phyloP scores from a whole-genome alignment of 2,797 vertebrate genomes.

The Urosaurus nigricauda region DNA sequence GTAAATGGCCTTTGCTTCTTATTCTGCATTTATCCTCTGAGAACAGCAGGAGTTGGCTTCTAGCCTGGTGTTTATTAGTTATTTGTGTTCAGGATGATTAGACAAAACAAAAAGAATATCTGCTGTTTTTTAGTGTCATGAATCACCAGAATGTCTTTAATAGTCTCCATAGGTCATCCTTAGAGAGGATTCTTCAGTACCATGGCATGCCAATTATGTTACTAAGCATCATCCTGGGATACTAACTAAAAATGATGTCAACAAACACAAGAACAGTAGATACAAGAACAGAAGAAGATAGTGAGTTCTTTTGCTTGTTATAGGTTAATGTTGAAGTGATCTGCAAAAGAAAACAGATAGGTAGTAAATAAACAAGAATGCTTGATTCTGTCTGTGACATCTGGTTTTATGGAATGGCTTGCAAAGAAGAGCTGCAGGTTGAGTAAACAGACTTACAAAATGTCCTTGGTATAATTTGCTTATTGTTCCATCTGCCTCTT shows the following conservation, averaged over 20 bases:
- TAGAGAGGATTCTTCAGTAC: background rate
- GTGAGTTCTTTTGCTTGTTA: background rate
- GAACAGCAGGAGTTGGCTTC: background rate
- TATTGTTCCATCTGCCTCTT: background rate
- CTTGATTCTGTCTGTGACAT: background rate
- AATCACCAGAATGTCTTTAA: background rate
- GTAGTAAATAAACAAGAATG: background rate
- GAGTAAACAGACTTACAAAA: background rate
- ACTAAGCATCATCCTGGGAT: background rate
- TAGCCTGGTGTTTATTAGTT: constrained; percentile 1
- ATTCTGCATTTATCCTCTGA: constrained; percentile 2
- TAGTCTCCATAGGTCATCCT: background rate
- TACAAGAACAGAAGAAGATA: background rate
- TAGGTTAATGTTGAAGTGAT: background rate
- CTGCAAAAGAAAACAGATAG: background rate
- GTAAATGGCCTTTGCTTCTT: background rate
- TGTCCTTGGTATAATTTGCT: background rate
- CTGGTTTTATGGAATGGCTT: background rate
- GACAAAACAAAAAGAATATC: background rate
- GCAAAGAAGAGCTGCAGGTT: background rate
- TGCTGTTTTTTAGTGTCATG: background rate
- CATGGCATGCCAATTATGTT: background rate
- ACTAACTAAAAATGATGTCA: background rate
- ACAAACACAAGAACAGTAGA: background rate
- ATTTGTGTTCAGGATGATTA: constrained; percentile 15